Evolutionary conservation across 2,113 vertebrate genomes (phyloP), one percentile per base, ranked within the genome.

Genomic region (Grammomys surdaster): DNA sequence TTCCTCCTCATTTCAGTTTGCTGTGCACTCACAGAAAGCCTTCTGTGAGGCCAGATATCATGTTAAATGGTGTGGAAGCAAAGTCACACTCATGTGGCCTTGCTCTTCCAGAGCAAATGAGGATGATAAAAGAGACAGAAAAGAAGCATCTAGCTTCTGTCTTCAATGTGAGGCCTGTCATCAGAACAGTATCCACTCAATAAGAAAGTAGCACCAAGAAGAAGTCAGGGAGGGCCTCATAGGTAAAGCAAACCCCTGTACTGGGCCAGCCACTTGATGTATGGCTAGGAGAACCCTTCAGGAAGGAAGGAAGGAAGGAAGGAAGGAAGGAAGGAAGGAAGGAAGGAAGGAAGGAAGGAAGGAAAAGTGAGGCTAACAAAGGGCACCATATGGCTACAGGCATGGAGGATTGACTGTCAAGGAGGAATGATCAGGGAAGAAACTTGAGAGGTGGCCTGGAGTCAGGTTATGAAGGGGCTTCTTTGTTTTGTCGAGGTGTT

Each of bases 41-140:
- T 78, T 75, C 16, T 33, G 65, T 91, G 88, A 81, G 63, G 33
- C 19, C 22, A 46, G 65, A 24, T 17, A 36, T 33, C 60, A 65
- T 56, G n/a, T 4, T 65, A 92, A 95, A 51, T 84, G 75, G 75
- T 12, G 13, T 9, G 43, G 43, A 84, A 40, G 7, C 1, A 22
- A 93, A 82, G 43, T 33, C 69, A 4, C 7, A 17, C 48, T n/a
- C 40, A 12, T 31, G n/a, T 69, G 75, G 36, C 22, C 40, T 88
- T 84, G 48, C 16, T 76, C 85, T 75, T 94, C 12, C 11, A 60
- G 82, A 90, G 91, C 26, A 96, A 88, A 90, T 26, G 13, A 63
- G 40, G 65, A 43, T 67, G 10, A 43, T 31, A 51, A 26, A 81
- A 91, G n/a, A 94, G 89, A 90, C 26, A 95, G 60, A 90, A 69